Evolutionary conservation across 2,113 vertebrate species (phyloP).

Genomic region (Apteryx mantelli): DNA sequence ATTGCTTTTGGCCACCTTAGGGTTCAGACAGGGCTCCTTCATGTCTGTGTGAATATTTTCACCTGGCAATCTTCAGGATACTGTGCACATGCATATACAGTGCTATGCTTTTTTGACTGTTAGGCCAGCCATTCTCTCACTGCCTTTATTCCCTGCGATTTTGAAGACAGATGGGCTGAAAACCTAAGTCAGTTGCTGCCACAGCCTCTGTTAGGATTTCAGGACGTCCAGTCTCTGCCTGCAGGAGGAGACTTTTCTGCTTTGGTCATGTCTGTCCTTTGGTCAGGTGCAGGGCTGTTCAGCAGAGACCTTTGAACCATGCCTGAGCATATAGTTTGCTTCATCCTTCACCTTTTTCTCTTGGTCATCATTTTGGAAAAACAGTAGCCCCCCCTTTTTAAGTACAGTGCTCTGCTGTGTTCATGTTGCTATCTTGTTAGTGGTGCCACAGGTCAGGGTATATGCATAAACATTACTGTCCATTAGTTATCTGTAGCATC

Average conservation of each 20-base stretch:
- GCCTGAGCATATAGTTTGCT: too few species aligned
- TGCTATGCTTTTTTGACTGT: background rate
- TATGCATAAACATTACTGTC: background rate
- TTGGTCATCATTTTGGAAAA: background rate
- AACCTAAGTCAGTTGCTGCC: background rate
- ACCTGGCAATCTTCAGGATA: background rate
- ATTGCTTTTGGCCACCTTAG: background rate
- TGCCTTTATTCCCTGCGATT: background rate
- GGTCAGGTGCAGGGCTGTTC: too few species aligned
- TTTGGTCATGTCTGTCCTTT: too few species aligned
- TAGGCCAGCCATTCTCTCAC: background rate
- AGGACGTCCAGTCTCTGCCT: background rate
- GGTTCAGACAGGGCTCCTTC: background rate
- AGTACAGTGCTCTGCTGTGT: background rate
- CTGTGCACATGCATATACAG: background rate
- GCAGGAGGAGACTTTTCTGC: too few species aligned
- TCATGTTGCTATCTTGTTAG: background rate
- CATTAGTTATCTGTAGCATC: background rate
- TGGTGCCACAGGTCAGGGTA: background rate
- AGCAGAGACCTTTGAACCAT: too few species aligned
- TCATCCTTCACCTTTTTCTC: background rate
- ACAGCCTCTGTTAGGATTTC: too few species aligned
- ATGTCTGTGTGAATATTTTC: background rate
- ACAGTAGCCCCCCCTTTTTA: background rate
- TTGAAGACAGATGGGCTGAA: background rate